Base-by-base conservation (phyloP, 2,888 invertebrate species). In the Drosophila mulleri region DNA sequence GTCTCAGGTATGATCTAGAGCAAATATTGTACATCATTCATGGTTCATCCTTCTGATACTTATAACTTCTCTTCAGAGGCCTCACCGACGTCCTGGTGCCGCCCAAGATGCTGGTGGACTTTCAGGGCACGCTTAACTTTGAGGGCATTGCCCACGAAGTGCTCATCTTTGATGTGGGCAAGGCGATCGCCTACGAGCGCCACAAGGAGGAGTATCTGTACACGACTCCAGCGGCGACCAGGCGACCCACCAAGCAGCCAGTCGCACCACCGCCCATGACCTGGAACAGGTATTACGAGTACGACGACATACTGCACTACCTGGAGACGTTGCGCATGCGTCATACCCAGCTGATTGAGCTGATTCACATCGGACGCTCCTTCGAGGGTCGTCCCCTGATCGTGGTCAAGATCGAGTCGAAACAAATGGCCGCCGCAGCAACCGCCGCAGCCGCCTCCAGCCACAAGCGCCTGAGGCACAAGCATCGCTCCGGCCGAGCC, bases 11-110 rank as follows among this genome's bases (percentile, higher is more conserved):
- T 29, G 29, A 29, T 8, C 29, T 8, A 6, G 26, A 6, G 26
- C 26, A 1, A 7, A 7, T 6, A 26, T 26, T 26, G 7, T 6
- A 26, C 26, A 29, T 29, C 7, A 29, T 6, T 7, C 29, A 29
- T 7, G 1, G 6, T 6, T 29, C 8, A 29, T 29, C 0, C 8
- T 29, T 0, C 1, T 8, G 2, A 29, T 29, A 1, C 29, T 29
- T 8, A 29, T 12, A 14, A 4, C 14, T 14, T 12, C 5, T 6
- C 29, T 37, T 7, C 37, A 39, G 92, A 68, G 92, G 94, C 7
- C 93, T 95, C 7, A 95, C 95, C 0, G 97, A 97, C 89, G 93
- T 97, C 6, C 94, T 97, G 56, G 95, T 97, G 14, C 95, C 97
- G 0, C 96, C 96, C 2, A 94, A 95, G 69, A 93, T 96, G 63